Base-by-base conservation (phyloP, 2,888 invertebrate genomes). In the Aromia moschata region DNA sequence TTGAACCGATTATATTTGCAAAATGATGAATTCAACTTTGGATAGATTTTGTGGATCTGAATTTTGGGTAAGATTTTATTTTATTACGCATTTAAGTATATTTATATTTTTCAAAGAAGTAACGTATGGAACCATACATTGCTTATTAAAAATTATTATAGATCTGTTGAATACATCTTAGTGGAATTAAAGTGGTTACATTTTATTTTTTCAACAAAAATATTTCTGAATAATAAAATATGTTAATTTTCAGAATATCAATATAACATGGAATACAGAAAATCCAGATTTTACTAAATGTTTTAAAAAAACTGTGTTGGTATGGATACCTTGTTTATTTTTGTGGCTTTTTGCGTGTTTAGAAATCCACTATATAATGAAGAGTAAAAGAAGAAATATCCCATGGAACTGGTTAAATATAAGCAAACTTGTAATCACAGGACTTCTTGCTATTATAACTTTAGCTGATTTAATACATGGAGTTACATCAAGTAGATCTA, bases 271-370 rank as follows among this genome's bases (percentile, higher is more conserved):
- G 95, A 78, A 90, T 74, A 91, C 96, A 12, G 83, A 86, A 4
- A 85, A 89, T 79, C 98, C 81, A 51, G 90, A 93, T 77, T 85
- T 98, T 68, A 93, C 97, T 63, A 86, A 86, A 76, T 98, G 98
- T 81, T 96, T 98, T 80, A 91, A 96, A 81, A 90, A 91, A 79
- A 96, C 97, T 0, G 89, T 92, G 0, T 81, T 98, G 18, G 84
- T 94, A 46, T 98, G 97, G 96, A 81, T 87, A 30, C 97, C 98
- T 0, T 94, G 94, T 79, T 84, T 86, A 47, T 93, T 93, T 79
- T 83, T 96, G 11, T 95, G 94, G 93, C 68, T 87, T 0, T 88
- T 91, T 70, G 84, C 90, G 2, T 82, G 89, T 31, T 82, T 94
- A 65, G 94, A 94, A 74, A 83, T 87, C 60, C 91, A 86, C 77